A percentile compares a stretch with the other conserved stretches of the same genome.
Conservation (phyloP, 2,888 invertebrate genomes). For the Cosmopolites sordidus region DNA sequence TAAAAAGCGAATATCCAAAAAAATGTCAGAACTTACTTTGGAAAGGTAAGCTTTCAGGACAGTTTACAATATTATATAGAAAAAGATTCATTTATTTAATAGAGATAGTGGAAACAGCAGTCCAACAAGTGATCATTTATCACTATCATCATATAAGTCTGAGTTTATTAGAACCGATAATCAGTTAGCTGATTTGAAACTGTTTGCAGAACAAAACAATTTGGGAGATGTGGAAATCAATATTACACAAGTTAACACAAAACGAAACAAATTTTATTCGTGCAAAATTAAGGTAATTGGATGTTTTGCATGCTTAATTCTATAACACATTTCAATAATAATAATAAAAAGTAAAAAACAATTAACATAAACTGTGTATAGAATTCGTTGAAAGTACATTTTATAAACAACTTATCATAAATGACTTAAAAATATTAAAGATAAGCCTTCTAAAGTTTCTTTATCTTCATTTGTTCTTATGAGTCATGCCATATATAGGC, state of each 20-base stretch:
- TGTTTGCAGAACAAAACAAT: constrained; percentile 36
- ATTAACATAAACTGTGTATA: too few species aligned
- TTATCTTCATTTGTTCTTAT: too few species aligned
- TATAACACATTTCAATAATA: neutral
- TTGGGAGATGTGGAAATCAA: constrained; percentile 34
- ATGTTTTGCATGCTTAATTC: too few species aligned
- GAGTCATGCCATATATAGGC: too few species aligned
- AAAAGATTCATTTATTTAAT: constrained; percentile 4
- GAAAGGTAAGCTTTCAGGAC: constrained; percentile 24
- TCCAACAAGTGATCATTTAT: constrained; percentile 29
- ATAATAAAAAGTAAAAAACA: too few species aligned
- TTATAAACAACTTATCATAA: too few species aligned
- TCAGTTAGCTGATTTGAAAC: constrained; percentile 36
- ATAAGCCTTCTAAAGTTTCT: too few species aligned
- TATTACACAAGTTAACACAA: constrained; percentile 21
- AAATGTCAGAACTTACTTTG: constrained; percentile 35
- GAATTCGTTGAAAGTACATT: too few species aligned
- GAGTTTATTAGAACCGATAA: constrained; percentile 35
- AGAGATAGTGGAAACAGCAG: constrained; percentile 38
- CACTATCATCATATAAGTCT: neutral
- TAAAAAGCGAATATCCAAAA: constrained; percentile 32
- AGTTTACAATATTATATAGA: neutral
- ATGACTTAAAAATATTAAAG: too few species aligned
- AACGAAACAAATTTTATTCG: constrained; percentile 28
- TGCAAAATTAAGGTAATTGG: constrained; percentile 38